These are phyloP conservation scores for Malurus leucopterus DNA, from an alignment of 2,797 vertebrate genomes.

Conservation along the genomic window DNA sequence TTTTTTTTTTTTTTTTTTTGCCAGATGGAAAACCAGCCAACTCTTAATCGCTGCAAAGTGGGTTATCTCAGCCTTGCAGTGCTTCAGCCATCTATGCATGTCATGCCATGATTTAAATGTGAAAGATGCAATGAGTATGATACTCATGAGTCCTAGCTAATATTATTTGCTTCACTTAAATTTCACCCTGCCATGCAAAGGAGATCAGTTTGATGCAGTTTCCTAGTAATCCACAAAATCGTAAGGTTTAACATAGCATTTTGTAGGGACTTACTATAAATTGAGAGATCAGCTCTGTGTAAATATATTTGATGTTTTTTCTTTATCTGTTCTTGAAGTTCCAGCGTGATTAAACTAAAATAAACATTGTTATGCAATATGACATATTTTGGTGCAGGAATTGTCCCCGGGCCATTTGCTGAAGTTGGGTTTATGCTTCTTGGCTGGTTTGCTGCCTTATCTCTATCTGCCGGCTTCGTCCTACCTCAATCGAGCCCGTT, in stretches of 20 bases:
- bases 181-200: slow-evolving; percentile 70
- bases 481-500: slow-evolving; percentile 84
- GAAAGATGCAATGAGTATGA: slow-evolving; percentile 67
- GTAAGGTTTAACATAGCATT: slow-evolving; percentile 68
- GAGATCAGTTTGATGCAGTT: slow-evolving; percentile 72
- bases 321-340: slow-evolving; percentile 67
- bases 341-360: slow-evolving; percentile 47
- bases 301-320: slow-evolving; percentile 69
- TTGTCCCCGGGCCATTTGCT: slow-evolving; percentile 73
- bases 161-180: slow-evolving; percentile 74
- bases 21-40: slow-evolving; percentile 57
- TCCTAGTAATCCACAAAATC: slow-evolving; percentile 73
- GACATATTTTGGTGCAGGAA: slow-evolving; percentile 77
- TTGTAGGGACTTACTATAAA: slow-evolving; percentile 71
- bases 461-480: slow-evolving; percentile 90
- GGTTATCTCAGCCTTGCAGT: slow-evolving; percentile 68
- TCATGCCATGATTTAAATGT: slow-evolving; percentile 72
- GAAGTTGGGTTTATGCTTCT: slow-evolving; percentile 80
- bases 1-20: neutral
- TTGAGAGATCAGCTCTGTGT: slow-evolving; percentile 71
- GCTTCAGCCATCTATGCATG: slow-evolving; percentile 64
- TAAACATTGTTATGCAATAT: slow-evolving; percentile 47
- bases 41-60: slow-evolving; percentile 61
- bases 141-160: slow-evolving; percentile 64
- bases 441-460: slow-evolving; percentile 87